Conservation (phyloP, 1,140 invertebrate genomes). For the Ridgeia piscesae region DNA sequence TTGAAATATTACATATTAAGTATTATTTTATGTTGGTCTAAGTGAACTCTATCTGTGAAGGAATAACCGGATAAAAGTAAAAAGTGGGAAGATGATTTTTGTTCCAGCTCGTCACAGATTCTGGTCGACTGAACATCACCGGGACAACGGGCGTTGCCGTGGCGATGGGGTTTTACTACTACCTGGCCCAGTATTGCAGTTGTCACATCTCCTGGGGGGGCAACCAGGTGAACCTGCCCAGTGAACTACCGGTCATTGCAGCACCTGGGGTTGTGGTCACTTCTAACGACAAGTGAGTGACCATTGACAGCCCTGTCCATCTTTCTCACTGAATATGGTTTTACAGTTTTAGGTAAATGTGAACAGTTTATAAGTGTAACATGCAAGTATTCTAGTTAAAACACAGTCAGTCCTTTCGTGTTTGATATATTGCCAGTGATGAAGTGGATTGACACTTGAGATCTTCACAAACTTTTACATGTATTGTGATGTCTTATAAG, state of each 20-base stretch:
- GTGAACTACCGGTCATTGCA: constrained; percentile 43
- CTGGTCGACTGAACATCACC: constrained; percentile 56
- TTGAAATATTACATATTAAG: too few relatives aligned
- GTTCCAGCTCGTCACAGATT: constrained; percentile 35
- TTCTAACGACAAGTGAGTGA: constrained; percentile 26
- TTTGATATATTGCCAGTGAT: too few relatives aligned
- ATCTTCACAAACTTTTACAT: too few relatives aligned
- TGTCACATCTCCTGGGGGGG: constrained; percentile 85
- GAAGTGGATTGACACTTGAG: too few relatives aligned
- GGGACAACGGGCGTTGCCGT: constrained; percentile 79
- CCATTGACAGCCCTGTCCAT: background rate
- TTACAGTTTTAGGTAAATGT: too few relatives aligned
- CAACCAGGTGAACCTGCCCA: constrained; percentile 60
- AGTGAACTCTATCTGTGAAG: background rate
- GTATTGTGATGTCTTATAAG: too few relatives aligned
- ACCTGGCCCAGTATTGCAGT: constrained; percentile 80
- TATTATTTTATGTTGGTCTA: background rate
- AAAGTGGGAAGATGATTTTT: background rate
- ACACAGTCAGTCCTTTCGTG: too few relatives aligned
- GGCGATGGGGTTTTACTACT: constrained; percentile 84
- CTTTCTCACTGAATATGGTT: too few relatives aligned
- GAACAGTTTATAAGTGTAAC: too few relatives aligned
- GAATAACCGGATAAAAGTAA: background rate
- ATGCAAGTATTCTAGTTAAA: too few relatives aligned
- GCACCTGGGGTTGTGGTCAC: constrained; percentile 41